A percentile compares a stretch with the other conserved stretches of the same genome.
Conservation (phyloP, 2,797 vertebrate genomes). For the Podarcis siculus region DNA sequence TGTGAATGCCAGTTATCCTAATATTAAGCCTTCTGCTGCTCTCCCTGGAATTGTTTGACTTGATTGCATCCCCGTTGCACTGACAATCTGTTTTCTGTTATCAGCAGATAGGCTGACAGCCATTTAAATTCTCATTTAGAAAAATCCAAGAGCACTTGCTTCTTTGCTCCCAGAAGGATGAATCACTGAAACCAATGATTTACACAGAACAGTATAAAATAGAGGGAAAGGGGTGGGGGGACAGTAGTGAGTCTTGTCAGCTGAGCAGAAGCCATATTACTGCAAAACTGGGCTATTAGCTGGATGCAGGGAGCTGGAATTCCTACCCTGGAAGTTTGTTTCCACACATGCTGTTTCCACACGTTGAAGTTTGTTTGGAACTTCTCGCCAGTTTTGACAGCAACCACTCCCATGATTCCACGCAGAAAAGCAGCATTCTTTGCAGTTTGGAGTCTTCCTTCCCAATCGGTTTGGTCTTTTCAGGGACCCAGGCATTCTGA, state of each 20-base stretch:
- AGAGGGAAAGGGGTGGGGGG: background rate
- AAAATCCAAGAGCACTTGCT: constrained; percentile 44
- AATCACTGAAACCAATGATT: rapidly evolving
- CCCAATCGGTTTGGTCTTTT: background rate
- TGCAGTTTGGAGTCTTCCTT: background rate
- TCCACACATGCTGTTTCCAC: no score
- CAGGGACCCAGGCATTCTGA: background rate
- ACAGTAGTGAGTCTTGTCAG: background rate
- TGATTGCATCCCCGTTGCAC: constrained; percentile 65
- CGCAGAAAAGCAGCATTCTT: background rate
- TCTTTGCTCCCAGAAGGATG: background rate
- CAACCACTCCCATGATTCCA: no score
- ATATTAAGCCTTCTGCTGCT: constrained; percentile 73
- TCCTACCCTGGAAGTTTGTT: background rate
- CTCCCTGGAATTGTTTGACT: constrained; percentile 69
- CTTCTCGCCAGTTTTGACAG: no score
- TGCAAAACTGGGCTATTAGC: background rate
- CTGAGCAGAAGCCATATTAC: background rate
- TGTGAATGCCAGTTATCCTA: constrained; percentile 56
- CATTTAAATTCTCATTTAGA: constrained; percentile 69
- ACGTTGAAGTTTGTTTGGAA: no score
- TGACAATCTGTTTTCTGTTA: constrained; percentile 78
- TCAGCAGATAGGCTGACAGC: constrained; percentile 64
- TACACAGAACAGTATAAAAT: constrained; percentile 12
- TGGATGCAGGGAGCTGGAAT: background rate